Evolutionary conservation across 1,140 invertebrate species (phyloP), one percentile per base, ranked within the genome.

Genomic region (Listronotus oregonensis): DNA sequence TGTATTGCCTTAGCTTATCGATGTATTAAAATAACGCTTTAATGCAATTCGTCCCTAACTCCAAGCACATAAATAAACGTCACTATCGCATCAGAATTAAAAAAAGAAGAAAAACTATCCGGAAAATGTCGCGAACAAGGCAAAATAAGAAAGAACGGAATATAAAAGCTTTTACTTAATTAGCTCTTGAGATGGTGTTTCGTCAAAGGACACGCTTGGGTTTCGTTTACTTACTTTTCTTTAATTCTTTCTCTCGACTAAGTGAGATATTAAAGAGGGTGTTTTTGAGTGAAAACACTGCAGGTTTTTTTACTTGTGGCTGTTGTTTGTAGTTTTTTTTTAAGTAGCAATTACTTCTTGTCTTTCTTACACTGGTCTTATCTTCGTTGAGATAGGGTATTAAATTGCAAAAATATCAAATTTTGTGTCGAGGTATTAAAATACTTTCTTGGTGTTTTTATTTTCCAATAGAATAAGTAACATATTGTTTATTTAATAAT

Each of bases 131-230:
- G 37, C 51, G 31, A 34, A 54, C 51, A 54, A 34, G 51, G 14
- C 21, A 21, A 54, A 37, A 39, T 37, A 54, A 54, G 32, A 54
- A 54, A 14, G 14, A 34, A 54, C 10, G 12, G 27, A 54, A 54
- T 39, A 54, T 54, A 54, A 54, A 54, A 54, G 51, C 51, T 54
- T 54, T 54, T 54, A 34, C 51, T 39, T 54, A 54, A 54, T 54
- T 54, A 54, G 51, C 12, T 54, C 51, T 54, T 39, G 32, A 34
- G 32, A 54, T 54, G 51, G 51, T 27, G 21, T 39, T 54, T 39
- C 51, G 51, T 54, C 51, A 54, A 54, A 51, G 49, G 49, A 51
- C 49, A 51, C 32, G 32, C 51, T 39, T 39, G 31, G 15, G 51
- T 54, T 54, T 54, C 51, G 32, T 54, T 54, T 54, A 54, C 51